These are phyloP conservation scores for Lepidothrix coronata DNA, from an alignment of 2,113 vertebrate species.

Conservation along the genomic window DNA sequence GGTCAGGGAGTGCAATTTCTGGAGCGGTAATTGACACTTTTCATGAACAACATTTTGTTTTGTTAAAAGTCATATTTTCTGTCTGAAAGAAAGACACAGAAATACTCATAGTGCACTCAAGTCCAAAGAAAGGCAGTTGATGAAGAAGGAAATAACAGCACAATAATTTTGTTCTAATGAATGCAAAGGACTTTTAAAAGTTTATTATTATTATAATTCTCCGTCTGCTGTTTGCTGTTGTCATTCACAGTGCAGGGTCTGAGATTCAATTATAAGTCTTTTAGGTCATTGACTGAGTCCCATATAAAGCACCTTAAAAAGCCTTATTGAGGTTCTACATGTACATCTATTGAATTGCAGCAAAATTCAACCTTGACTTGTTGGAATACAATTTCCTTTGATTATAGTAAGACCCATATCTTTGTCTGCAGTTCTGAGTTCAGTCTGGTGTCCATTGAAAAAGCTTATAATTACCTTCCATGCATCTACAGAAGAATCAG, in stretches of 20 bases:
- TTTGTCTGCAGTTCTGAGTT: background rate
- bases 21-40: background rate
- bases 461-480: background rate
- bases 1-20: background rate
- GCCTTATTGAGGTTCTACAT: background rate
- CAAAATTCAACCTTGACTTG: background rate
- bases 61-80: background rate
- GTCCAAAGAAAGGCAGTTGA: background rate
- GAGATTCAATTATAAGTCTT: background rate
- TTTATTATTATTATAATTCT: background rate
- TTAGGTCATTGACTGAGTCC: background rate
- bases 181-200: background rate
- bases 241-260: background rate
- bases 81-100: background rate
- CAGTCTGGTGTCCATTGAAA: background rate
- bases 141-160: background rate
- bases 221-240: background rate
- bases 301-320: background rate
- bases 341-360: background rate
- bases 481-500: background rate
- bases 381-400: background rate
- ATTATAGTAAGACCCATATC: background rate
- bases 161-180: background rate
- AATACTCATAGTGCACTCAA: background rate
- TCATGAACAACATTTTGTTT: background rate